phyloP scores from a whole-genome alignment of 1,140 invertebrate genomes.

The Ylistrum balloti region DNA sequence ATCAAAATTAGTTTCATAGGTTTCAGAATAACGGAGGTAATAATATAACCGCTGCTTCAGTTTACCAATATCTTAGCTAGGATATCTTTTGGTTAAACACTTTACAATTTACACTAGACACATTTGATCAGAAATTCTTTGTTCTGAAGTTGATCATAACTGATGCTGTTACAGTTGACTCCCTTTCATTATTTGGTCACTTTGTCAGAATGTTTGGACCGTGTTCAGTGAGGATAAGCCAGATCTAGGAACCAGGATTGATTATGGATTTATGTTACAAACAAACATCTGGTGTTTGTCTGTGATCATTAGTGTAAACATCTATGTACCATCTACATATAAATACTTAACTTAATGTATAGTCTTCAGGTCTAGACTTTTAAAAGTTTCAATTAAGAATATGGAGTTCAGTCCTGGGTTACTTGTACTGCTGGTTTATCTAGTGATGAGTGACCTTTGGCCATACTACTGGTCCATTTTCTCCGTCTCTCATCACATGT shows the following conservation, averaged over 20 bases:
- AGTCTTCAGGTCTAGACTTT: constrained; percentile 38
- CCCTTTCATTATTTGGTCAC: too few relatives aligned
- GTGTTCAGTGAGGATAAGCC: too few relatives aligned
- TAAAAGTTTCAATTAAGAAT: constrained; percentile 20
- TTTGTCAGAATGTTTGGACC: too few relatives aligned
- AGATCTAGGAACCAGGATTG: neutral
- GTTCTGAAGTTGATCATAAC: too few relatives aligned
- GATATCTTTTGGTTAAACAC: too few relatives aligned
- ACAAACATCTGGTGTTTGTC: neutral
- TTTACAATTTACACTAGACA: neutral
- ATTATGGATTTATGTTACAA: neutral
- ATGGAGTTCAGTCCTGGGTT: neutral
- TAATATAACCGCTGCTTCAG: too few relatives aligned
- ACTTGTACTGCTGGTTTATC: neutral
- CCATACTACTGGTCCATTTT: neutral
- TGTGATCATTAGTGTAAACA: constrained; percentile 6
- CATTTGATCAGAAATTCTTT: neutral
- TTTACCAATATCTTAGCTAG: too few relatives aligned
- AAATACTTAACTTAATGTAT: constrained; percentile 21
- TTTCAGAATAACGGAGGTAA: too few relatives aligned
- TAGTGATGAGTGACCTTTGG: neutral
- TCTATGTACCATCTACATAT: neutral
- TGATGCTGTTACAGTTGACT: too few relatives aligned
- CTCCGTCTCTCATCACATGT: neutral
- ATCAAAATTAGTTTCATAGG: too few relatives aligned